Conservation (phyloP, 2,113 vertebrate species). For the Eptatretus burgeri region DNA sequence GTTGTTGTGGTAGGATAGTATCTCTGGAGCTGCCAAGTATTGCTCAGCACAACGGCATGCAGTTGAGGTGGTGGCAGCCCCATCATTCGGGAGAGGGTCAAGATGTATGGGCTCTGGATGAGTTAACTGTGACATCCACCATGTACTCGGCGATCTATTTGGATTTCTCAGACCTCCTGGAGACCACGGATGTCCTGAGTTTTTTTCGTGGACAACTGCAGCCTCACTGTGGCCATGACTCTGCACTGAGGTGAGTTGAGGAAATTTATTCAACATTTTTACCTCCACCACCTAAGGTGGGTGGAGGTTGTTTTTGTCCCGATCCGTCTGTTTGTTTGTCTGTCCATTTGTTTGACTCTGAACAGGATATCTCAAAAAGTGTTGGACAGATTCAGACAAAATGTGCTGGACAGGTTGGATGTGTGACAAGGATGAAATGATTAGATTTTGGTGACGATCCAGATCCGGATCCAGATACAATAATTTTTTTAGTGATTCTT, state of each 20-base stretch:
- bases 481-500: too few species aligned
- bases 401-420: too few species aligned
- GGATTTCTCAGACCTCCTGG: slow-evolving; percentile 73
- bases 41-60: slow-evolving; percentile 58
- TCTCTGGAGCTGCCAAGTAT: slow-evolving; percentile 65
- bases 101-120: slow-evolving; percentile 87
- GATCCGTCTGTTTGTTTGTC: too few species aligned
- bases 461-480: too few species aligned
- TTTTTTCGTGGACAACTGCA: slow-evolving; percentile 88
- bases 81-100: slow-evolving; percentile 68
- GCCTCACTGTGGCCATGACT: slow-evolving; percentile 75
- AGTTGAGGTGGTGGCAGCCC: slow-evolving; percentile 97
- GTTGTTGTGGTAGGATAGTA: slow-evolving; percentile 36
- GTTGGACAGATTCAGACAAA: too few species aligned
- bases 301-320: too few species aligned
- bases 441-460: too few species aligned
- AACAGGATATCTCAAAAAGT: too few species aligned
- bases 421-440: too few species aligned
- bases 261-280: too few species aligned
- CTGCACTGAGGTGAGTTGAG: slow-evolving; percentile 56
- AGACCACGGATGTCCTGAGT: slow-evolving; percentile 78
- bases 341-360: too few species aligned
- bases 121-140: slow-evolving; percentile 86
- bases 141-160: slow-evolving; percentile 89
- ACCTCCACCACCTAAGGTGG: too few species aligned